Evolutionary conservation across 2,113 vertebrate species (phyloP).

Genomic region (Cyanoderma ruficeps): DNA sequence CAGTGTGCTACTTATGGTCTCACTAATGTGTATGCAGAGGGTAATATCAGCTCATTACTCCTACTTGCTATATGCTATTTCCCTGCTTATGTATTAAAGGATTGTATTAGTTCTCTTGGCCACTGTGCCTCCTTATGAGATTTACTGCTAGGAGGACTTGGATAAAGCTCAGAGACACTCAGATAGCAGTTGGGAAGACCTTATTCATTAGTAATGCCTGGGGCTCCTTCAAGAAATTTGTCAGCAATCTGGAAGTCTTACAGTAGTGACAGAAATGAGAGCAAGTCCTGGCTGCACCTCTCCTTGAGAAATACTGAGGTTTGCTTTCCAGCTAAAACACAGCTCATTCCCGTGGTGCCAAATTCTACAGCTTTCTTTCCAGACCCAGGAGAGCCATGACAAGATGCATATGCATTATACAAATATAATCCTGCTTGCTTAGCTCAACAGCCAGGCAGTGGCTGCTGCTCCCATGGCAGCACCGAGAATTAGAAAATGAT

Average conservation of each 20-base stretch:
- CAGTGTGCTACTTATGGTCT: background rate
- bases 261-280: background rate
- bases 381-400: background rate
- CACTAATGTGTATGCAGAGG: slow-evolving; percentile 1
- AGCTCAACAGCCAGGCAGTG: background rate
- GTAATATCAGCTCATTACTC: slow-evolving; percentile 2
- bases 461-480: background rate
- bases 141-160: slow-evolving; percentile 21
- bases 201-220: background rate
- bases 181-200: background rate
- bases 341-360: background rate
- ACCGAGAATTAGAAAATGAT: background rate
- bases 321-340: slow-evolving; percentile 18
- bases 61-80: background rate
- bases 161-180: background rate
- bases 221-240: background rate
- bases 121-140: background rate
- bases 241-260: slow-evolving; percentile 13
- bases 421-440: background rate
- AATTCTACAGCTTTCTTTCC: background rate
- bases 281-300: background rate
- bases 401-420: background rate
- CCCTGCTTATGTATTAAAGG: background rate
- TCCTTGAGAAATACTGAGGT: background rate
- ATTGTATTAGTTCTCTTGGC: background rate